A percentile compares a stretch with the other conserved stretches of the same genome.
These are phyloP conservation scores for Tiliacea aurago DNA, from an alignment of 2,888 invertebrate species.

Conservation along the genomic window DNA sequence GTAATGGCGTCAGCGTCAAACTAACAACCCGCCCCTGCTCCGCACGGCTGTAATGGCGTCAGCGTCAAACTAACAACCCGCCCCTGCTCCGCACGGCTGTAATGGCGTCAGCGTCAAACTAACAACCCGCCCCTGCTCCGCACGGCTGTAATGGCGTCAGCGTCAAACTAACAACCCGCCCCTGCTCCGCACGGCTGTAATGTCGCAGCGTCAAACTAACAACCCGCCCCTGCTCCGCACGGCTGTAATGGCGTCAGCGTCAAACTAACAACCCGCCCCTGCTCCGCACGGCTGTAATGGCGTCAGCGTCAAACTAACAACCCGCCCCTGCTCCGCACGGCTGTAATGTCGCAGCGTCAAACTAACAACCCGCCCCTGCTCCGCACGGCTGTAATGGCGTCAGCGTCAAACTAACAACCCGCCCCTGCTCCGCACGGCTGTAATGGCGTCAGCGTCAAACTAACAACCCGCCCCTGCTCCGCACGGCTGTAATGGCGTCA, in stretches of 20 bases:
- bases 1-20: not conserved
- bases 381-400: not conserved
- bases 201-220: not conserved
- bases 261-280: not conserved
- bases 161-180: not conserved
- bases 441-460: not conserved
- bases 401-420: too few species aligned
- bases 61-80: too few species aligned
- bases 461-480: too few species aligned
- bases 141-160: not conserved
- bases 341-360: not conserved
- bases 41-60: not conserved
- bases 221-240: too few species aligned
- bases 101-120: not conserved
- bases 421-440: not conserved
- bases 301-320: not conserved
- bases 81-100: not conserved
- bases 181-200: not conserved
- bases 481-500: not conserved
- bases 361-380: not conserved
- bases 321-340: too few species aligned
- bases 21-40: too few species aligned
- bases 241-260: not conserved
- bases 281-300: not conserved
- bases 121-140: too few species aligned